phyloP scores from a whole-genome alignment of 1,140 invertebrate species.

The Drosophila serrata region DNA sequence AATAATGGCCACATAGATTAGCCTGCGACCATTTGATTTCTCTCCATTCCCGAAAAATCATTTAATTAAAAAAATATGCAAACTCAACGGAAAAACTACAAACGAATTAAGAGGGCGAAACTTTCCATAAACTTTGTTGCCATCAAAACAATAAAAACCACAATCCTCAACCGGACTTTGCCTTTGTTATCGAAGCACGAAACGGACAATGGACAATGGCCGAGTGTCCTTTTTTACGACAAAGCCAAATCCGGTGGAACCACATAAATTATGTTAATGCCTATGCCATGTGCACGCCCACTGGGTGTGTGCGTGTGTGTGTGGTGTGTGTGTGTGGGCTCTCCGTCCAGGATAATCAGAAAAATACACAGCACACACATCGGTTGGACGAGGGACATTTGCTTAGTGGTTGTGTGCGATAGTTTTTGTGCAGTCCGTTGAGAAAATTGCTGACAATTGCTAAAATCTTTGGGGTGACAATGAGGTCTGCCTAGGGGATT shows the following conservation, averaged over 20 bases:
- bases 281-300: slow-evolving; percentile 80
- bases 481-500: slow-evolving; percentile 17
- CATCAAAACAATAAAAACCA: slow-evolving; percentile 85
- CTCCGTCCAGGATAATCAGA: slow-evolving; percentile 71
- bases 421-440: slow-evolving; percentile 71
- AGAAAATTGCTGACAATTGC: slow-evolving; percentile 82
- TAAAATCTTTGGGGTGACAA: slow-evolving; percentile 61
- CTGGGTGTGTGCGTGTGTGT: slow-evolving; percentile 54
- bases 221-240: slow-evolving; percentile 80
- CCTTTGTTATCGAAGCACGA: slow-evolving; percentile 80
- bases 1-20: slow-evolving; percentile 72
- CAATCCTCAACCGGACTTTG: slow-evolving; percentile 52
- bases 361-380: slow-evolving; percentile 77
- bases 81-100: slow-evolving; percentile 82
- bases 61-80: slow-evolving; percentile 85
- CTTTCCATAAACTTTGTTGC: slow-evolving; percentile 83
- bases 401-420: slow-evolving; percentile 67
- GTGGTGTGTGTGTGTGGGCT: slow-evolving; percentile 37
- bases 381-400: slow-evolving; percentile 66
- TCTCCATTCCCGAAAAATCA: slow-evolving; percentile 41
- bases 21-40: slow-evolving; percentile 68
- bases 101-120: slow-evolving; percentile 66
- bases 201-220: slow-evolving; percentile 80
- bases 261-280: slow-evolving; percentile 85
- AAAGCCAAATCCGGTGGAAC: slow-evolving; percentile 82